Evolutionary conservation across 2,113 vertebrate species (phyloP), one percentile per base, ranked within the genome.

Genomic region (Neoarius graeffei): DNA sequence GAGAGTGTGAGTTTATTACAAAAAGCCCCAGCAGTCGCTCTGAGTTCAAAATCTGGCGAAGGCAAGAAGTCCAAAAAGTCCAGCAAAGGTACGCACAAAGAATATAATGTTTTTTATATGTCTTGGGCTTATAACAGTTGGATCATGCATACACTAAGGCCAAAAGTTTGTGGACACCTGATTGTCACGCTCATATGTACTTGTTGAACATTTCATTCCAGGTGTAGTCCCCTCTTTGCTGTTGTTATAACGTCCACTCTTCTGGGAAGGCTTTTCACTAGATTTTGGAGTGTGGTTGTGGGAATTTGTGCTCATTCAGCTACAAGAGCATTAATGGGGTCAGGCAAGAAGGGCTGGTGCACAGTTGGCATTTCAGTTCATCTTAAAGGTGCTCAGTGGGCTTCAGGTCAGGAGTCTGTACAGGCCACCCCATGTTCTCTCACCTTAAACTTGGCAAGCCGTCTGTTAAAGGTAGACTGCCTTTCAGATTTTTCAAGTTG

Each of bases 31-130:
- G 90, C 91, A 71, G 90, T 71, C 1, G 81, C 92, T 42, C 79
- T 93, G 0, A 93, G 93, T 88, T 86, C 94, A 5, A 96, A 95
- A 81, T 92, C 93, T 5, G 94, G 93, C 0, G 92, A 93, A 2
- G 83, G 89, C 27, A 94, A 95, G 83, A 94, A 93, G 88, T 81
- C 87, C 0, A 60, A 92, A 60, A 94, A 92, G 84, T 90, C 50
- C 25, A 89, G 5, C 56, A 83, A 89, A 86, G 92, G 94, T 95
- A 93, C 13, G 91, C 83, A 35, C 62, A 15, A 48, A 2, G 17
- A 52, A 48, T 19, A 0, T 7, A 15, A 8, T 20, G 14, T 35
- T 15, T 85, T 2, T 50, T 79, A 4, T 7, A 3, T n/a, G 25
- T 79, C 13, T 79, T 52, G 17, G 50, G 20, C 8, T 74, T 67